phyloP scores from a whole-genome alignment of 2,113 vertebrate genomes.

The Chunga burmeisteri region DNA sequence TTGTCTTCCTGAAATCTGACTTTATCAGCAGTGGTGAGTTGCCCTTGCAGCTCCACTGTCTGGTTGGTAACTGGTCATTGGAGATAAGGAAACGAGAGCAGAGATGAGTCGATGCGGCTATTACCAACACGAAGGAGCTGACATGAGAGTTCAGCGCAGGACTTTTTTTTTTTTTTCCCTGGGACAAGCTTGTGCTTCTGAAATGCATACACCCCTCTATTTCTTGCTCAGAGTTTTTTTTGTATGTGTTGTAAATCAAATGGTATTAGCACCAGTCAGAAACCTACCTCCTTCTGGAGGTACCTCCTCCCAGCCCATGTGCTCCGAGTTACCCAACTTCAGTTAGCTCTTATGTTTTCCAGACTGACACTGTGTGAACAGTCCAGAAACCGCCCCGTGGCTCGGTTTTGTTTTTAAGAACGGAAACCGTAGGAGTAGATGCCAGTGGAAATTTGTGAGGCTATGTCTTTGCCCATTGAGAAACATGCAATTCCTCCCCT shows the following conservation, averaged over 20 bases:
- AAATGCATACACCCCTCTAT: not conserved
- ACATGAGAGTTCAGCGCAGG: not conserved
- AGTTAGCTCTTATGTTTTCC: not conserved
- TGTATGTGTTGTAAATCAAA: not conserved
- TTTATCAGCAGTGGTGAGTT: not conserved
- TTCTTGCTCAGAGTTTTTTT: not conserved
- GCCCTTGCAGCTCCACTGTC: not conserved
- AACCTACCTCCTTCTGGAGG: not conserved
- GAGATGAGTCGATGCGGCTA: not conserved
- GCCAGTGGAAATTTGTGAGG: not conserved
- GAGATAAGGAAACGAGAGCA: not conserved
- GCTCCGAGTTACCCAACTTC: not conserved
- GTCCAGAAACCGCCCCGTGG: not conserved
- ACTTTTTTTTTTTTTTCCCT: not conserved
- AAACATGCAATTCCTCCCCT: not conserved
- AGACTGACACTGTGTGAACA: not conserved
- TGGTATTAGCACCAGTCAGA: not conserved
- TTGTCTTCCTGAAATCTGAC: not conserved
- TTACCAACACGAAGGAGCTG: not conserved
- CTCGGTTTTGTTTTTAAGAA: not conserved
- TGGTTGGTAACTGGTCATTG: not conserved
- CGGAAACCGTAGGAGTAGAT: not conserved
- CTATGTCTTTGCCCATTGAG: not conserved
- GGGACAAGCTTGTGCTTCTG: not conserved
- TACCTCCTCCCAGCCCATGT: not conserved